phyloP scores from a whole-genome alignment of 2,797 vertebrate genomes.

The Gymnopithys bicolor region DNA sequence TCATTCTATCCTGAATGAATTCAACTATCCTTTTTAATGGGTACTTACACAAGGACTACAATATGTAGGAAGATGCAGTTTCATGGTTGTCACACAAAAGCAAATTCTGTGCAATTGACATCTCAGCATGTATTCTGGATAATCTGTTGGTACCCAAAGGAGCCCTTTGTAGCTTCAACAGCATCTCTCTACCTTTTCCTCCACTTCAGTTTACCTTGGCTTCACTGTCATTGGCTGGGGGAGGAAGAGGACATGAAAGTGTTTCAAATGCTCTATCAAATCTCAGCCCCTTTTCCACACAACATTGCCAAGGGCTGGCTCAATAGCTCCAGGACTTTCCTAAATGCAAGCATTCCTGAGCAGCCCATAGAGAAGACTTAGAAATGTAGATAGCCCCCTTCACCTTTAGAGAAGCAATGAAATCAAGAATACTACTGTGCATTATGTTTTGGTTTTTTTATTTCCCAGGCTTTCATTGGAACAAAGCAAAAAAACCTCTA shows the following conservation, averaged over 20 bases:
- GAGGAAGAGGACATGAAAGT: neutral
- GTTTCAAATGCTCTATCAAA: no score
- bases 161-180: neutral
- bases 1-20: neutral
- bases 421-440: neutral
- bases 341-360: neutral
- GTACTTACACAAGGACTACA: neutral
- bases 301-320: accelerated
- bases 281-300: neutral
- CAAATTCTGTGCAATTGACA: neutral
- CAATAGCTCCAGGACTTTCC: neutral
- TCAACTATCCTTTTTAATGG: neutral
- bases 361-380: accelerated
- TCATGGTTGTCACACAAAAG: neutral
- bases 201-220: neutral
- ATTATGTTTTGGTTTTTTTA: neutral
- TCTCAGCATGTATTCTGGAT: neutral
- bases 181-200: neutral
- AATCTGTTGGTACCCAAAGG: neutral
- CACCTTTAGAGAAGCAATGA: neutral
- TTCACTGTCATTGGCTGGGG: neutral
- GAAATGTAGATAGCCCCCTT: neutral
- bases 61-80: neutral
- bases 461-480: neutral
- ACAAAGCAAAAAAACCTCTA: neutral